Percentiles rank a stretch among this genome's conserved stretches.
These are phyloP conservation scores for Heliconius cydno DNA, from an alignment of 2,888 invertebrate species.

Conservation along the genomic window DNA sequence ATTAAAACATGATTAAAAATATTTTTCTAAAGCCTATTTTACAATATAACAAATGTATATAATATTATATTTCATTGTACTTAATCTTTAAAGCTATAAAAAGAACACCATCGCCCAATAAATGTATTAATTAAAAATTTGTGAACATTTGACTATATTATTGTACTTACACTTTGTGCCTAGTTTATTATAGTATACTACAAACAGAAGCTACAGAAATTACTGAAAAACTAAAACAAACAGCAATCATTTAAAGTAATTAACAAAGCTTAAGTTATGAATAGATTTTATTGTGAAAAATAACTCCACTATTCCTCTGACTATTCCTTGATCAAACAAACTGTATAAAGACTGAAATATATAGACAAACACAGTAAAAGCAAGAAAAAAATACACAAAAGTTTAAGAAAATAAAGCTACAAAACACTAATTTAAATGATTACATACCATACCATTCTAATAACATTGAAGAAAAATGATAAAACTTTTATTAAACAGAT, in stretches of 20 bases:
- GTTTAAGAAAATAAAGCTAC: too few species aligned
- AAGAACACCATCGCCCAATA: slow-evolving; percentile 27
- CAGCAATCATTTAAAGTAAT: not conserved
- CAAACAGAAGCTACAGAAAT: not conserved
- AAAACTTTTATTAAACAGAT: slow-evolving; percentile 73
- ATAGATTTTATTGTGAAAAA: not conserved
- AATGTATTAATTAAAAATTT: not conserved
- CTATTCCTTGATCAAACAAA: not conserved
- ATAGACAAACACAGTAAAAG: not conserved
- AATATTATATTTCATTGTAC: slow-evolving; percentile 6
- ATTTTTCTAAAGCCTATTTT: not conserved
- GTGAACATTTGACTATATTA: slow-evolving; percentile 12
- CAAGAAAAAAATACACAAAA: not conserved
- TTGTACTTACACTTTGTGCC: slow-evolving; percentile 14
- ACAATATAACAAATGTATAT: not conserved
- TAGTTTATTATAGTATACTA: not conserved
- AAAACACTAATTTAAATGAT: too few species aligned
- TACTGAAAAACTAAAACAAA: not conserved
- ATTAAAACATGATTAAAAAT: slow-evolving; percentile 2
- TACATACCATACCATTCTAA: too few species aligned
- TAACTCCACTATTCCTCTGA: not conserved
- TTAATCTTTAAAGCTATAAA: slow-evolving; percentile 3
- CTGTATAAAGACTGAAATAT: not conserved
- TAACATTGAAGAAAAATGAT: not conserved
- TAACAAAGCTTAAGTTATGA: not conserved